phyloP scores from a whole-genome alignment of 2,888 invertebrate genomes.

The Erebia ligea region DNA sequence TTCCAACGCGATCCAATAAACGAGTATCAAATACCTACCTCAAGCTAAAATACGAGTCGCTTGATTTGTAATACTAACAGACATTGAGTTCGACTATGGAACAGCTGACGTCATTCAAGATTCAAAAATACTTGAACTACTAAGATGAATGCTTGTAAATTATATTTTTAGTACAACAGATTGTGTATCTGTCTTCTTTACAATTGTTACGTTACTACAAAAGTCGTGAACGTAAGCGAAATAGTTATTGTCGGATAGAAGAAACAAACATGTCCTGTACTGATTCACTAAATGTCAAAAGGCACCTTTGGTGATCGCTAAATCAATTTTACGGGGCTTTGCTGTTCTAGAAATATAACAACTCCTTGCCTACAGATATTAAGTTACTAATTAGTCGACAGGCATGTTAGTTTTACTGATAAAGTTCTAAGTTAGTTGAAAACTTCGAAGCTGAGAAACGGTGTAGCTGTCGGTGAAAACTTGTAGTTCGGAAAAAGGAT shows the following conservation, averaged over 20 bases:
- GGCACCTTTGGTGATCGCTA: neutral
- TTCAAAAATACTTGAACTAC: neutral
- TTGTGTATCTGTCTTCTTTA: neutral
- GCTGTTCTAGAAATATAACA: neutral
- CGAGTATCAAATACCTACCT: slow-evolving; percentile 43
- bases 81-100: neutral
- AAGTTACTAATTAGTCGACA: slow-evolving; percentile 67
- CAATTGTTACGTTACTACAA: neutral
- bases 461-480: neutral
- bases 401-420: slow-evolving; percentile 71
- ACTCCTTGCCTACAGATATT: neutral
- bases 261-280: no score
- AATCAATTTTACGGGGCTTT: neutral
- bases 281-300: no score
- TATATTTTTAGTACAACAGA: no score
- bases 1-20: slow-evolving; percentile 29
- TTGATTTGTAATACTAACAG: neutral
- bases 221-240: no score
- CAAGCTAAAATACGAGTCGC: neutral
- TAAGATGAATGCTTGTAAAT: no score
- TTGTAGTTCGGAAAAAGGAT: neutral
- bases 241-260: no score
- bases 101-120: neutral
- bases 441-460: neutral
- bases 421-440: slow-evolving; percentile 62